Evolutionary conservation across 2,888 invertebrate species (phyloP), one percentile per base, ranked within the genome.

Genomic region (Oligia latruncula): DNA sequence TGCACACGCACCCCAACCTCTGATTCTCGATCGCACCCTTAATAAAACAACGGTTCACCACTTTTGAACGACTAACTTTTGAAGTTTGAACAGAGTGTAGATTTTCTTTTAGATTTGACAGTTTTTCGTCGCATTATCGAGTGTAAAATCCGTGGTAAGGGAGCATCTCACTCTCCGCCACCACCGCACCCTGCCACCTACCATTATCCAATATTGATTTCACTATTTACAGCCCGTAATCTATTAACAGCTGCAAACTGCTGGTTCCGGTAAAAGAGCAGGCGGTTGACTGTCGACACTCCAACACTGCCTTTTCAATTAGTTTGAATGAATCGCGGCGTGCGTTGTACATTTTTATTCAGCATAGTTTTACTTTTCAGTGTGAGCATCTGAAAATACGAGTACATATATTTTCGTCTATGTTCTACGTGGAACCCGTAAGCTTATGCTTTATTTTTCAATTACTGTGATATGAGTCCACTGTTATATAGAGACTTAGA

Each of bases 161-260:
- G 93, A 88, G 88, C 89, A 88, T 91, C 92, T 92, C 90, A 91
- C 91, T 91, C 91, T 89, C 90, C 87, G 81, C 84, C 87, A 88
- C 87, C 85, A 89, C 90, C 91, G 91, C 94, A 92, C 94, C 93
- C 93, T 92, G 87, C 94, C 93, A 91, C 94, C 95, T 92, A 91
- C 94, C 93, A 94, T 94, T 94, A 94, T 95, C 93, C 95, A 94
- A 95, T 96, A 96, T 96, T 95, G 96, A 96, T 96, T 96, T 95
- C 94, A 94, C 94, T 95, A 95, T 96, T 96, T 95, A 95, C 94
- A 93, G 94, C 90, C 92, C 92, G 93, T 94, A 95, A 95, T 94
- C 94, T 93, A 93, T 94, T 94, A 94, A 93, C 94, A 93, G 93
- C 88, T 92, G 91, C 90, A 91, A 93, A 90, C 90, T 90, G 91